These are phyloP conservation scores for Cliona cf. orientalis DNA, from an alignment of 37 sponge, comb jelly and placozoan species.

Conservation along the genomic window DNA sequence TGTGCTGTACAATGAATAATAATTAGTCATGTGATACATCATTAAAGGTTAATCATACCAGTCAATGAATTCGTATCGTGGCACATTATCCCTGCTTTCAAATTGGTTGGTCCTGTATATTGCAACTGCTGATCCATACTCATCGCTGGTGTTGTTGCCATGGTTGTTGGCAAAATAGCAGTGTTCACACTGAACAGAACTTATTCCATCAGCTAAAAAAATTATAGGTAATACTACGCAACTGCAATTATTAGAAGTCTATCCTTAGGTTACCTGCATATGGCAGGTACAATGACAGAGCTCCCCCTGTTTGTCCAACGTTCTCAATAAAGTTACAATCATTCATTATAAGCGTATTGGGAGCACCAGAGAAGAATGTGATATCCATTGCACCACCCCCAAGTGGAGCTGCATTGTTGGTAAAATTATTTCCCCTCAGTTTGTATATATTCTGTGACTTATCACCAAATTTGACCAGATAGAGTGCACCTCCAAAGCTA, in stretches of 20 bases:
- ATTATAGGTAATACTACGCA: too few species aligned
- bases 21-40: too few species aligned
- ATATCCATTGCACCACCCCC: constrained; percentile 59
- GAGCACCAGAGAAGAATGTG: constrained; percentile 29
- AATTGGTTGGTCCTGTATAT: constrained; percentile 5
- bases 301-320: constrained; percentile 41
- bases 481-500: constrained; percentile 70
- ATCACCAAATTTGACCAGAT: constrained; percentile 11
- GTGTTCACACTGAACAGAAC: constrained; percentile 7
- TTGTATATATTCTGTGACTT: constrained; percentile 9
- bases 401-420: constrained; percentile 20
- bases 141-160: constrained; percentile 5
- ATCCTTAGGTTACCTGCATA: constrained; percentile 29
- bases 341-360: constrained; percentile 12
- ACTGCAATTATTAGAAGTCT: too few species aligned
- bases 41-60: too few species aligned
- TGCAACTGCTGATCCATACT: constrained; percentile 42
- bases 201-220: too few species aligned
- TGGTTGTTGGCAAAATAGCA: constrained; percentile 38
- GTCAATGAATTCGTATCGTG: constrained; percentile 31
- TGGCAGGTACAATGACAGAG: constrained; percentile 15
- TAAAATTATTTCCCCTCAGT: constrained; percentile 9
- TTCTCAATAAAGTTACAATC: constrained; percentile 34
- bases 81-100: constrained; percentile 1
- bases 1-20: constrained; percentile 19